Evolutionary conservation across 2,888 invertebrate species (phyloP).

Genomic region (Brachypterus glaber): DNA sequence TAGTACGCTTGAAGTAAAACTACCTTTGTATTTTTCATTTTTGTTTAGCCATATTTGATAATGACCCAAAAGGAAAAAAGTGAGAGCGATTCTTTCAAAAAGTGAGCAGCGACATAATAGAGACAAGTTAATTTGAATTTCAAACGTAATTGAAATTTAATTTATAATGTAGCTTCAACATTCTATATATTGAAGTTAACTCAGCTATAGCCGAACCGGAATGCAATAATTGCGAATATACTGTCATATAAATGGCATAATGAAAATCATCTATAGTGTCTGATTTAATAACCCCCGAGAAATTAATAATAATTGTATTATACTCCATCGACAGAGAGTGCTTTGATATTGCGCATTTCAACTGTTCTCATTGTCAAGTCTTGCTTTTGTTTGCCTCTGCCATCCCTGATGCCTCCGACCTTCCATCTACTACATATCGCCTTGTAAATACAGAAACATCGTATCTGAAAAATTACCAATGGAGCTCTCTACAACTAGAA

Average conservation of each 20-base stretch:
- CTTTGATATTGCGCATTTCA: slow-evolving; percentile 40
- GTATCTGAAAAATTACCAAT: too few species aligned
- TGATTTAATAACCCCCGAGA: slow-evolving; percentile 41
- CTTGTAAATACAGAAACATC: too few species aligned
- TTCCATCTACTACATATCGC: too few species aligned
- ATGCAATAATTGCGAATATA: slow-evolving; percentile 35
- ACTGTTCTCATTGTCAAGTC: slow-evolving; percentile 34
- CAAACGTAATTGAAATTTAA: slow-evolving; percentile 17
- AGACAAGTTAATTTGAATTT: slow-evolving; percentile 16
- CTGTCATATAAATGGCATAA: slow-evolving; percentile 30
- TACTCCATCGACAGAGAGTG: slow-evolving; percentile 34
- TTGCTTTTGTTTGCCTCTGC: slow-evolving; percentile 37
- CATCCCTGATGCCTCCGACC: too few species aligned
- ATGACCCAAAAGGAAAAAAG: too few species aligned
- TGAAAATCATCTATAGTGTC: slow-evolving; percentile 31
- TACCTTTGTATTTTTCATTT: too few species aligned
- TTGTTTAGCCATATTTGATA: too few species aligned
- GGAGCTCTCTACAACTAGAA: too few species aligned
- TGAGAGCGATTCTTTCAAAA: too few species aligned
- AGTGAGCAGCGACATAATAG: too few species aligned
- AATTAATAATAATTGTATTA: slow-evolving; percentile 41
- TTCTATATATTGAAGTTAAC: slow-evolving; percentile 22
- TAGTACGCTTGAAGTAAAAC: too few species aligned
- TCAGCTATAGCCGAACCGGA: slow-evolving; percentile 29
- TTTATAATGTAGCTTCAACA: slow-evolving; percentile 9